phyloP scores from a whole-genome alignment of 2,797 vertebrate species.

The Cryptoprocta ferox region DNA sequence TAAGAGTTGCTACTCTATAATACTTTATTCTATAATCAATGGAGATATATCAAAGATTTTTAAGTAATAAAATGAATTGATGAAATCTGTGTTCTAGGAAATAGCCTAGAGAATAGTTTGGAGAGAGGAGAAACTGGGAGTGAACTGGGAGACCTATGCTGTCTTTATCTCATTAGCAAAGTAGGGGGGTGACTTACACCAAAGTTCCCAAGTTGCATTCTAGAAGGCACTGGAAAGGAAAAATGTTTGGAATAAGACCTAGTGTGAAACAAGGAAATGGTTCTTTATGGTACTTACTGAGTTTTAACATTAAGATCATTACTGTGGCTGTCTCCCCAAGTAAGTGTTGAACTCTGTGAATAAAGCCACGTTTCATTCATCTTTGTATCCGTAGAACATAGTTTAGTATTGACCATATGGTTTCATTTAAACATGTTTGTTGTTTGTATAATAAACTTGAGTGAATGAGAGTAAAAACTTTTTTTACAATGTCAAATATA shows the following conservation, averaged over 20 bases:
- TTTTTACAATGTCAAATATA: not conserved
- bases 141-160: not conserved
- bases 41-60: not conserved
- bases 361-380: not conserved
- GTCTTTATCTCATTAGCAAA: not conserved
- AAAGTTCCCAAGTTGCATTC: not conserved
- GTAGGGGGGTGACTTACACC: not conserved
- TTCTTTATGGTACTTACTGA: not conserved
- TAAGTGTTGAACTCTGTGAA: not conserved
- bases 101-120: not conserved
- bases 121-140: not conserved
- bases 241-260: not conserved
- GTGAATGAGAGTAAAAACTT: conserved; percentile 35
- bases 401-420: not conserved
- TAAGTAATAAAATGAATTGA: not conserved
- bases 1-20: not conserved
- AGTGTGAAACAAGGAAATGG: not conserved
- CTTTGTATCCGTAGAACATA: not conserved
- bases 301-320: conserved; percentile 34
- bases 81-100: not conserved
- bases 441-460: conserved; percentile 24
- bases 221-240: not conserved
- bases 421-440: not conserved
- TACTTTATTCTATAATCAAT: not conserved
- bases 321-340: not conserved